Conservation (phyloP, 1,140 invertebrate species). For the Megalopta genalis region DNA sequence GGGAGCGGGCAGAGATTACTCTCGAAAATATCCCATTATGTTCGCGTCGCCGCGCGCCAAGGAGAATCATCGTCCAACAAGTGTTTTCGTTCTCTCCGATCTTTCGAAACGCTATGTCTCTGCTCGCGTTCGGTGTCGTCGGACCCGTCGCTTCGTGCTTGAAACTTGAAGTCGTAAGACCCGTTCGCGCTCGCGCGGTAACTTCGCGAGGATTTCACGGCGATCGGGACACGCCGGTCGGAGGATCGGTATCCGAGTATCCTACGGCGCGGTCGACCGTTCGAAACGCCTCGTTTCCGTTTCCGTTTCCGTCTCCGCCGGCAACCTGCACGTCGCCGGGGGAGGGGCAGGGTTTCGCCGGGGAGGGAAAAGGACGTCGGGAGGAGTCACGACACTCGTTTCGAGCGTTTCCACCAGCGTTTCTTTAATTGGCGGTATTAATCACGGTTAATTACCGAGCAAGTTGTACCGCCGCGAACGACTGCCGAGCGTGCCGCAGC, state of each 20-base stretch:
- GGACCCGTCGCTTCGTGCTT: too few relatives aligned
- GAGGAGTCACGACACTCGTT: constrained; percentile 23
- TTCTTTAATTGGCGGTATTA: constrained; percentile 76
- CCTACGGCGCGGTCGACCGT: neutral
- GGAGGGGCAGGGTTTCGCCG: too few relatives aligned
- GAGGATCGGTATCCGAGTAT: too few relatives aligned
- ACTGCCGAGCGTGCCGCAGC: constrained; percentile 62
- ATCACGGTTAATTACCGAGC: constrained; percentile 74
- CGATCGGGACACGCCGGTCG: too few relatives aligned
- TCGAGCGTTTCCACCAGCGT: constrained; percentile 59
- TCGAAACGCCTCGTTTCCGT: neutral
- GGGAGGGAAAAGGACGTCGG: neutral
- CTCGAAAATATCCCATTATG: constrained; percentile 45
- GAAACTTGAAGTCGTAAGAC: too few relatives aligned
- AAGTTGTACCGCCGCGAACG: constrained; percentile 72
- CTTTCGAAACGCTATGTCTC: neutral
- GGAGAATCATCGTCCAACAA: constrained; percentile 40
- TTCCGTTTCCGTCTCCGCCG: neutral
- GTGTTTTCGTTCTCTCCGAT: constrained; percentile 33
- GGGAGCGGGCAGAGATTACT: constrained; percentile 49
- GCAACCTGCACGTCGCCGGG: neutral
- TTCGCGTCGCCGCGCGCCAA: constrained; percentile 34
- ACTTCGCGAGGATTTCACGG: too few relatives aligned
- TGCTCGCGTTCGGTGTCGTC: neutral
- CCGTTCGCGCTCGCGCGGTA: too few relatives aligned